phyloP scores from a whole-genome alignment of 2,888 invertebrate genomes.

The Drosophila anomelani region DNA sequence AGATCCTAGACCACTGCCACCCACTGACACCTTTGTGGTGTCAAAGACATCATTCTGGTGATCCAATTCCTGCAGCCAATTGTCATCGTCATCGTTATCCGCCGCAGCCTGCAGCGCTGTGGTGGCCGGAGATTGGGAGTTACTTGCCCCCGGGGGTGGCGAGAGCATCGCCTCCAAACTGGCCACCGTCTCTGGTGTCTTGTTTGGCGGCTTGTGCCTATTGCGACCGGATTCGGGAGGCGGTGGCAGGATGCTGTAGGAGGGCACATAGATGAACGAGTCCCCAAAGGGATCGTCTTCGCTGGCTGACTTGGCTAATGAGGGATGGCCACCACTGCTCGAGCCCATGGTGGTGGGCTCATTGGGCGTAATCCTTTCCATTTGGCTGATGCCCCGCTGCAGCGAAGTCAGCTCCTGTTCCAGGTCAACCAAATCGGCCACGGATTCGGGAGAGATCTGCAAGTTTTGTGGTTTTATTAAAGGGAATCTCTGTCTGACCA shows the following conservation, averaged over 20 bases:
- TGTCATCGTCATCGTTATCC: constrained; percentile 78
- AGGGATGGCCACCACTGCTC: constrained; percentile 22
- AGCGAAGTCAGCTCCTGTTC: constrained; percentile 94
- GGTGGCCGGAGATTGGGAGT: constrained; percentile 48
- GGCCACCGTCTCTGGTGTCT: constrained; percentile 68
- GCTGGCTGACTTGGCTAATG: constrained; percentile 83
- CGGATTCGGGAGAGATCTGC: constrained; percentile 85
- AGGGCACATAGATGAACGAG: constrained; percentile 88
- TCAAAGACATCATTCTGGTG: constrained; percentile 82
- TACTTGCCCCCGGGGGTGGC: constrained; percentile 46
- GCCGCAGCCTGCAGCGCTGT: constrained; percentile 55
- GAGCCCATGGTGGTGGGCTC: constrained; percentile 87
- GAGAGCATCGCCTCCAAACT: constrained; percentile 63
- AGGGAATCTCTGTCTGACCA: fast-evolving
- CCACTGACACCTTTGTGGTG: constrained; percentile 75
- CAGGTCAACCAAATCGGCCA: constrained; percentile 94
- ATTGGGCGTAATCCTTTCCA: constrained; percentile 92
- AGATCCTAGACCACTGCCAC: constrained; percentile 14
- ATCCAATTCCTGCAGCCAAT: constrained; percentile 82
- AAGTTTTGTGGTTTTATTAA: neutral
- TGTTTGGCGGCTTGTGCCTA: constrained; percentile 82
- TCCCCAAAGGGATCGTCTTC: constrained; percentile 90
- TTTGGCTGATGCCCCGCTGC: constrained; percentile 94
- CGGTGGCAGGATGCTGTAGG: constrained; percentile 83
- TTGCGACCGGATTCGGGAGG: constrained; percentile 84